Evolutionary conservation across 2,113 vertebrate species (phyloP).

Genomic region (Camelus dromedarius): DNA sequence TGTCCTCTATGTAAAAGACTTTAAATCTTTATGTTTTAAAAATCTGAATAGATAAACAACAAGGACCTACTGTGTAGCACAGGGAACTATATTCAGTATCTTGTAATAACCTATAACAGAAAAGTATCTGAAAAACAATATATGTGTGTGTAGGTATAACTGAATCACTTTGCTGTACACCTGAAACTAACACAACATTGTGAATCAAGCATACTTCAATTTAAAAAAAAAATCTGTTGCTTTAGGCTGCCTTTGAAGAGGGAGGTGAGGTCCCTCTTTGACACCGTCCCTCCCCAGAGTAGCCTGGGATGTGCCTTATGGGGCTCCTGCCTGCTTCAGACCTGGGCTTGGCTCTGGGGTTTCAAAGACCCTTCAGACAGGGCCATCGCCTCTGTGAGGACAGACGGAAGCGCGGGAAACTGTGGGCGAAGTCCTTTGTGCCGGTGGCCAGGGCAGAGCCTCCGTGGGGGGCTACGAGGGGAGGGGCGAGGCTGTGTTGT

Average conservation of each 20-base stretch:
- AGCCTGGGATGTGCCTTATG: background rate
- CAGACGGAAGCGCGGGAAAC: background rate
- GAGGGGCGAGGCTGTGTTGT: no score
- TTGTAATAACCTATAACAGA: no score
- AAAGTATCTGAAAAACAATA: no score
- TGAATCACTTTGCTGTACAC: no score
- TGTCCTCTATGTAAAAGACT: background rate
- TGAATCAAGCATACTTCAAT: no score
- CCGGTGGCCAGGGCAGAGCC: background rate
- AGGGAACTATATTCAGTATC: no score
- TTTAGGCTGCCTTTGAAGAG: background rate
- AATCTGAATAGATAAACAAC: background rate
- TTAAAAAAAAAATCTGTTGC: background rate
- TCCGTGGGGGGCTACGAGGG: background rate
- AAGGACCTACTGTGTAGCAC: no score
- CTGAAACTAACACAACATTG: no score
- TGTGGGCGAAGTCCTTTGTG: background rate
- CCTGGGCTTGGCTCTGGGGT: background rate
- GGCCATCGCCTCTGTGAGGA: background rate
- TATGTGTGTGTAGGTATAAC: no score
- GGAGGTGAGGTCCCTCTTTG: background rate
- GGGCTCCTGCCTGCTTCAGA: background rate
- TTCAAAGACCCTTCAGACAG: background rate
- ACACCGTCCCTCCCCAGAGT: background rate
- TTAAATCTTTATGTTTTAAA: background rate